Evolutionary conservation across 2,888 invertebrate genomes (phyloP).

Genomic region (Perithous albicinctus): DNA sequence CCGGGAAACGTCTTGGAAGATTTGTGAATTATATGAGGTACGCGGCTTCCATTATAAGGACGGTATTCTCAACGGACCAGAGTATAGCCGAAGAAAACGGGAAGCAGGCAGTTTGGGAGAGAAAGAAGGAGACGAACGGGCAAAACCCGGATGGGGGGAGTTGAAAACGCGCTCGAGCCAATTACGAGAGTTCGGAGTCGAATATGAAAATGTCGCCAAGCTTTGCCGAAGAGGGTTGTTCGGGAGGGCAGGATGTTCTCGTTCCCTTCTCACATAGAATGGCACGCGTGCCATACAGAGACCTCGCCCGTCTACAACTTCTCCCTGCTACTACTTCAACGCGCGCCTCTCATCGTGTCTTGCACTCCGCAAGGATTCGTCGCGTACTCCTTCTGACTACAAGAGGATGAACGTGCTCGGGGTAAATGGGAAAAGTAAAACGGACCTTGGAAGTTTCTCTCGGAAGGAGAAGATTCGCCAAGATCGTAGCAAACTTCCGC

Average conservation of each 20-base stretch:
- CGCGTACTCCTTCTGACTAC: slow-evolving; percentile 60
- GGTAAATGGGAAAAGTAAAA: slow-evolving; percentile 72
- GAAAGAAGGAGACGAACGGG: slow-evolving; percentile 15
- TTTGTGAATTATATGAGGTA: slow-evolving; percentile 31
- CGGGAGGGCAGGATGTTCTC: slow-evolving; percentile 20
- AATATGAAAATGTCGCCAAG: slow-evolving; percentile 65
- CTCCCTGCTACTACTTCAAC: neutral
- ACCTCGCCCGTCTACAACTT: slow-evolving; percentile 14
- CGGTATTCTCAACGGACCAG: slow-evolving; percentile 43
- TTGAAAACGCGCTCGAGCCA: slow-evolving; percentile 52
- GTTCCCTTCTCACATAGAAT: slow-evolving; percentile 14
- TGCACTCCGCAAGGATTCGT: slow-evolving; percentile 50
- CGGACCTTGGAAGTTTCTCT: slow-evolving; percentile 72
- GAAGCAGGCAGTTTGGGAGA: neutral
- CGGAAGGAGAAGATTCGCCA: slow-evolving; percentile 61
- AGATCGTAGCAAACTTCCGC: slow-evolving; percentile 65
- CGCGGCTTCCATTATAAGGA: slow-evolving; percentile 45
- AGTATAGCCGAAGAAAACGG: neutral
- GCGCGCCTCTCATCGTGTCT: slow-evolving; percentile 1
- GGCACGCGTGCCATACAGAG: slow-evolving; percentile 59
- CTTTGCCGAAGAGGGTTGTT: slow-evolving; percentile 46
- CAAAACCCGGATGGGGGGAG: slow-evolving; percentile 1
- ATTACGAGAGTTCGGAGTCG: slow-evolving; percentile 63
- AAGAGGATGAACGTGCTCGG: slow-evolving; percentile 66
- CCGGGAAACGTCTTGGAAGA: slow-evolving; percentile 34